A percentile compares a stretch with the other conserved stretches of the same genome.
These are phyloP conservation scores for Sturnus vulgaris DNA, from an alignment of 2,113 vertebrate species.

Conservation along the genomic window DNA sequence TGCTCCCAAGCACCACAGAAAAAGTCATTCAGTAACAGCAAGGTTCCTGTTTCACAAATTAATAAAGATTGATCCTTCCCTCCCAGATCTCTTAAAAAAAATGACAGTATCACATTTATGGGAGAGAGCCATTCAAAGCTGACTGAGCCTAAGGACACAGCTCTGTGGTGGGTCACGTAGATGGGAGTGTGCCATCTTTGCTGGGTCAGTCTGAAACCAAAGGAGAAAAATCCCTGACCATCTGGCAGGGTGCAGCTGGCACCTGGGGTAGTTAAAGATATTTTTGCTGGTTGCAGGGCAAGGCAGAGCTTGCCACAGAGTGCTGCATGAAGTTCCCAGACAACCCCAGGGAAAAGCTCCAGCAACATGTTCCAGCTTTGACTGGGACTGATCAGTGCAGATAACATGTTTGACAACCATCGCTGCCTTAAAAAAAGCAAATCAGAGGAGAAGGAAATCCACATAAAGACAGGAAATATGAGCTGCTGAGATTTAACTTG, in stretches of 20 bases:
- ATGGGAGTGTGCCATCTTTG: background rate
- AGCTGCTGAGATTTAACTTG: background rate
- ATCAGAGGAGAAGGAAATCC: background rate
- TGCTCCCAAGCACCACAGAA: background rate
- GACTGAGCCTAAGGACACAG: background rate
- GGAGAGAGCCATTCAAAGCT: background rate
- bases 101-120: background rate
- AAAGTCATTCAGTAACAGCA: background rate
- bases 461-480: background rate
- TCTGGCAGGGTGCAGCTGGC: conserved; percentile 29
- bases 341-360: background rate
- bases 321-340: background rate
- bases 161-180: background rate
- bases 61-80: conserved; percentile 20
- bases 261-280: background rate
- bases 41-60: conserved; percentile 14
- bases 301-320: background rate
- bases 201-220: conserved; percentile 3
- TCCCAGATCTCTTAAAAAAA: background rate
- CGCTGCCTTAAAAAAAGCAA: background rate
- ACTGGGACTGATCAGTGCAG: background rate
- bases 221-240: conserved; percentile 28
- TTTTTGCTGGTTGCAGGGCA: background rate
- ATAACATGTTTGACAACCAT: background rate
- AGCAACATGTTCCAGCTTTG: background rate